Evolutionary conservation across 1,140 invertebrate species (phyloP), one percentile per base, ranked within the genome.

Genomic region (Bombyx mori): DNA sequence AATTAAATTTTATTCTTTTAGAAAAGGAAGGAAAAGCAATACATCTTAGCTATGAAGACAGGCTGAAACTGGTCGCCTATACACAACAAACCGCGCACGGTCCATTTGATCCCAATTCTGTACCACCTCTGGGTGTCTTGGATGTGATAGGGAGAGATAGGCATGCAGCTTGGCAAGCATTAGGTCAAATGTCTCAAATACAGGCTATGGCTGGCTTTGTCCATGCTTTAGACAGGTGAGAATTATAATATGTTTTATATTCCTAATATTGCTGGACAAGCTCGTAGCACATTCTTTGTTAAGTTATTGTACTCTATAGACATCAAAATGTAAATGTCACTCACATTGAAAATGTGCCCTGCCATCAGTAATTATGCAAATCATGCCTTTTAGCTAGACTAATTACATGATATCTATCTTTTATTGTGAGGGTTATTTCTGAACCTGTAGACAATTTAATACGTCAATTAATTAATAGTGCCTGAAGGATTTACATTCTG

Each of bases 11-110:
- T 35, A 52, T 63, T 18, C 12, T 18, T 75, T 42, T 48, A 79
- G 97, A 99, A 82, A 98, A 99, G 90, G 95, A 97, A 89, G 97
- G 97, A 8, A 99, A 97, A 88, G 96, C 97, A 54, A 90, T 99
- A 44, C 96, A 98, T 75, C 89, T 98, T 52, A 96, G 95, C 44
- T 99, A 99, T 86, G 94, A 97, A 82, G 96, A 99, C 76, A 96
- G 97, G 84, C 83, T 98, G 18, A 94, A 95, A 77, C 82, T 99
- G 60, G 94, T 98, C 8, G 97, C 97, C 2, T 95, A 96, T 69
- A 96, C 94, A 7, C 95, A 98, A 76, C 97, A 99, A 91, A 94
- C 95, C 6, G 90, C 90, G 7, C 92, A 97, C 88, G 98, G 98
- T 6, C 94, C 95, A 61, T 97, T 94, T 71, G 89, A 92, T 65